Evolutionary conservation across 2,888 invertebrate species (phyloP), one percentile per base, ranked within the genome.

Genomic region (Pyrrhia umbra): DNA sequence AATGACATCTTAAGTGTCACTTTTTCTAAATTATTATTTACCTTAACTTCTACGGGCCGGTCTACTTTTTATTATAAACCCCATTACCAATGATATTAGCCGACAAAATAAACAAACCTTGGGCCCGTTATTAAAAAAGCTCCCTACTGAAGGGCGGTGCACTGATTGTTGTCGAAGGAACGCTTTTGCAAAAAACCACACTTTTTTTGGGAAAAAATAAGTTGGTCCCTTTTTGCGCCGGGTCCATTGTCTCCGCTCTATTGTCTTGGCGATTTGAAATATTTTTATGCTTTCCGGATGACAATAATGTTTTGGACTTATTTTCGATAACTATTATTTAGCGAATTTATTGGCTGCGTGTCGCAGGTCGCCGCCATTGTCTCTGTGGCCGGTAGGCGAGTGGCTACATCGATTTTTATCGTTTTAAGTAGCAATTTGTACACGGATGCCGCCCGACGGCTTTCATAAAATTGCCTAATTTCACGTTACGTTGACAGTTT

Each of bases 241-340:
- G 83, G 77, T 79, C 94, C 93, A 95, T 94, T 95, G 95, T 95
- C 92, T 93, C 85, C 83, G 82, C 77, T 79, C 94, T 92, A 94
- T 95, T 94, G 95, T 95, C 90, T 93, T 85, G 90, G 88, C 89
- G 88, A 91, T 93, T 93, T 92, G 88, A 94, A 93, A 93, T 93
- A 92, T 93, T 94, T 93, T 93, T 93, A 94, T 93, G 93, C 90
- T 93, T 91, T 88, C 92, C 93, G 93, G 93, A 92, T 92, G 91
- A 90, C 91, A 85, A 92, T 93, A 93, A 92, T 90, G 90, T 90
- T 92, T 92, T 90, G 89, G 89, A 90, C 88, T 92, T 93, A 92
- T 92, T 92, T 90, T 91, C 90, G 88, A 92, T 92, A 91, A 92
- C 95, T 94, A 94, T 95, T 93, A 95, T 93, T 92, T 92, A 90